These are phyloP conservation scores for Choloepus didactylus DNA, from an alignment of 2,797 vertebrate genomes.

Conservation along the genomic window DNA sequence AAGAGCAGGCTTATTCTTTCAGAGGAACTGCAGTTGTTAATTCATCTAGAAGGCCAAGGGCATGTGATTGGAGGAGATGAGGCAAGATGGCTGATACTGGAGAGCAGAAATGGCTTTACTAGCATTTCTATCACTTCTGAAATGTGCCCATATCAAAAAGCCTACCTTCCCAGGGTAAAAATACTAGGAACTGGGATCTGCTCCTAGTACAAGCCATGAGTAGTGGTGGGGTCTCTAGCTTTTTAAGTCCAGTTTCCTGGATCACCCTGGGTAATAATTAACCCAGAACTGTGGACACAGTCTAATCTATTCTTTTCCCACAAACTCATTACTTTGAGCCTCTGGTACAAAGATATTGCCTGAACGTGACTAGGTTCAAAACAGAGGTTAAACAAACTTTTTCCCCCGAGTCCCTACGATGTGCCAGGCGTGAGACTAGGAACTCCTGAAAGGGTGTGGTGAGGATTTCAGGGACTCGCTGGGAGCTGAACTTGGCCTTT, in stretches of 20 bases:
- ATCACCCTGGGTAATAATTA: conserved; percentile 74
- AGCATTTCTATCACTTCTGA: not conserved
- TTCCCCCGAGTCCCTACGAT: not conserved
- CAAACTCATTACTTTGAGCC: not conserved
- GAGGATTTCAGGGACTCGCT: not conserved
- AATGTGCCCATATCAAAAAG: not conserved
- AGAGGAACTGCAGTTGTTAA: not conserved
- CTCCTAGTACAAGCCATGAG: not conserved
- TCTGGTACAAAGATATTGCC: conserved; percentile 11
- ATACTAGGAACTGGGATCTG: not conserved
- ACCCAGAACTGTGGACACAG: not conserved
- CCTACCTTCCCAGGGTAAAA: not conserved
- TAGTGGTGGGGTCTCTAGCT: not conserved
- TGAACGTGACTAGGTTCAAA: conserved; percentile 23
- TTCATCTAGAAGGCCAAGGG: conserved; percentile 38
- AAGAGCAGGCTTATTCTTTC: not conserved
- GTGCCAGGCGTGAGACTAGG: not conserved
- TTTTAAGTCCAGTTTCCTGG: conserved; percentile 52
- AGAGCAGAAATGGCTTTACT: not conserved
- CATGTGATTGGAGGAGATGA: not conserved
- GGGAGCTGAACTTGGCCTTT: conserved; percentile 12
- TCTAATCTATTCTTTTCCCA: not conserved
- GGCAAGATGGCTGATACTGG: not conserved
- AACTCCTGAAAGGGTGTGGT: not conserved
- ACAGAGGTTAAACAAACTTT: not conserved